Conservation (phyloP, 2,113 vertebrate genomes). For the Aspiorhynchus laticeps region DNA sequence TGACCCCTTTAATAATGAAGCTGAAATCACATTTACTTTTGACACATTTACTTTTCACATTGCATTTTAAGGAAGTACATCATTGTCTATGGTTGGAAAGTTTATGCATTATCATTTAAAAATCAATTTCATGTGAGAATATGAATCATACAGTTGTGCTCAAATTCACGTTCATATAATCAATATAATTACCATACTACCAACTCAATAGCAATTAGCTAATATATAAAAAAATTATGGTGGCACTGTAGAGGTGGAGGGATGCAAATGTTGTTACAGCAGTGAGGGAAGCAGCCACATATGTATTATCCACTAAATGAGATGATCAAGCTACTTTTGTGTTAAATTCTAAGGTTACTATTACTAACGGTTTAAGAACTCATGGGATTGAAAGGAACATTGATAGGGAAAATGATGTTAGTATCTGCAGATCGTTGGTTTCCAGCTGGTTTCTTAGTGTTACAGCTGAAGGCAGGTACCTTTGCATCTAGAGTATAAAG, state of each 20-base stretch:
- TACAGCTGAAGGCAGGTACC: not conserved
- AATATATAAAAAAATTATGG: not conserved
- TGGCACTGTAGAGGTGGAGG: too few species aligned
- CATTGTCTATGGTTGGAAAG: not conserved
- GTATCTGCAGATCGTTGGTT: not conserved
- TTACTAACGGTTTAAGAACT: not conserved
- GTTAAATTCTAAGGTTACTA: not conserved
- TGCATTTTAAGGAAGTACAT: not conserved
- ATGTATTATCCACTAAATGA: not conserved
- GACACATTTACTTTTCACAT: not conserved
- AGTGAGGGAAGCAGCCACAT: not conserved
- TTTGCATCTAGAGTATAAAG: not conserved
- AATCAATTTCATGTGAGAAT: not conserved
- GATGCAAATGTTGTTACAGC: too few species aligned
- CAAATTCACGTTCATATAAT: not conserved
- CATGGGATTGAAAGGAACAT: not conserved
- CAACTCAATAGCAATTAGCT: not conserved
- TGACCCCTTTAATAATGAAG: not conserved
- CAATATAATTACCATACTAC: not conserved
- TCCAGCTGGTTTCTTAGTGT: constrained; percentile 1
- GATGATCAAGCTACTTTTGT: not conserved
- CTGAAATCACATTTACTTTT: not conserved
- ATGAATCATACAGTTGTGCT: not conserved
- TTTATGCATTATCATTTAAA: not conserved
- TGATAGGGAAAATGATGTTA: not conserved